Conservation (phyloP, 1,140 invertebrate species). For the Dendroctonus valens region DNA sequence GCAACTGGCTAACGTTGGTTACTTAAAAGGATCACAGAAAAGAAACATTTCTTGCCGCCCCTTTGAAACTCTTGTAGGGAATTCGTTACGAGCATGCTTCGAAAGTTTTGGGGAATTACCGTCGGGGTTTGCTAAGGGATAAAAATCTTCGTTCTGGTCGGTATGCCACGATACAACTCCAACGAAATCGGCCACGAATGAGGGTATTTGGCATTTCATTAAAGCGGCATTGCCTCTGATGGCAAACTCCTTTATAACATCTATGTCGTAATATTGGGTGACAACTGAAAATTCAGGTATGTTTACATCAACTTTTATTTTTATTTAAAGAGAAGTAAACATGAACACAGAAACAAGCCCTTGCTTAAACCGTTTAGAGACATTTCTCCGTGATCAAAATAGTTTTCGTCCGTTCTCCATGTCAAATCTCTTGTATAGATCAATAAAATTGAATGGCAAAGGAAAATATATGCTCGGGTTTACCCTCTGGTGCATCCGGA, state of each 20-base stretch:
- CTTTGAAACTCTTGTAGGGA: slow-evolving; percentile 28
- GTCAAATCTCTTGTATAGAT: slow-evolving; percentile 28
- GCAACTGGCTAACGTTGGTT: neutral
- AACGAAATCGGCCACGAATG: slow-evolving; percentile 90
- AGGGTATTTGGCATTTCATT: slow-evolving; percentile 87
- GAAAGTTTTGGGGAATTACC: slow-evolving; percentile 50
- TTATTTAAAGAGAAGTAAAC: neutral
- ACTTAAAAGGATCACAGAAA: slow-evolving; percentile 5
- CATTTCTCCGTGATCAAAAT: slow-evolving; percentile 5
- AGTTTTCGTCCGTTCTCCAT: slow-evolving; percentile 24
- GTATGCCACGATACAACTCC: slow-evolving; percentile 85
- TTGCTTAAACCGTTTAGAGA: too few species aligned
- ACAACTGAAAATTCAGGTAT: slow-evolving; percentile 69
- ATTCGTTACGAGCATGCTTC: slow-evolving; percentile 14
- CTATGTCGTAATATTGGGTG: slow-evolving; percentile 80
- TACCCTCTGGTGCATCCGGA: slow-evolving; percentile 64
- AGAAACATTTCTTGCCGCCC: neutral
- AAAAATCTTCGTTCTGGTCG: slow-evolving; percentile 69
- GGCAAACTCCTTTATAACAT: slow-evolving; percentile 87
- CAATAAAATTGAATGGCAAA: slow-evolving; percentile 3
- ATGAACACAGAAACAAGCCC: slow-evolving; percentile 5
- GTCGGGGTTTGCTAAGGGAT: slow-evolving; percentile 58
- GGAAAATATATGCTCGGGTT: slow-evolving; percentile 6
- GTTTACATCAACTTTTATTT: too few species aligned
- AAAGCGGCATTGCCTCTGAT: slow-evolving; percentile 88